Evolutionary conservation across 2,888 invertebrate species (phyloP).

Genomic region (Pemphredon lugubris): DNA sequence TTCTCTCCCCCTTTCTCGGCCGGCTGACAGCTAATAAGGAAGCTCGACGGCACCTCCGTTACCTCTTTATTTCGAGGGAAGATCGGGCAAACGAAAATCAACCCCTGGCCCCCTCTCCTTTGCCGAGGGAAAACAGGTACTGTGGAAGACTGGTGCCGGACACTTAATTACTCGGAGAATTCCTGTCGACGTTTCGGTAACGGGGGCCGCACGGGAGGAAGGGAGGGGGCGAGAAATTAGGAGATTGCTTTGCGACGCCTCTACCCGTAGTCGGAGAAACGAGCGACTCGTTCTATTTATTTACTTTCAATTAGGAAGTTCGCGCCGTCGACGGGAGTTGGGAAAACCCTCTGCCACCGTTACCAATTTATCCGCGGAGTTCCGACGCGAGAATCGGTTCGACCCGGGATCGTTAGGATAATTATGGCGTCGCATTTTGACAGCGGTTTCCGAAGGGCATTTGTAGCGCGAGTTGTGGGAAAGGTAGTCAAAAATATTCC

Average conservation of each 20-base stretch:
- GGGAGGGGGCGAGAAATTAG: no score
- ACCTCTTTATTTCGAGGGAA: neutral
- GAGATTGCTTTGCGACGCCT: no score
- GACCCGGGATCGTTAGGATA: no score
- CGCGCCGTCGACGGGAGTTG: no score
- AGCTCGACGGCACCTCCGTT: constrained; percentile 21
- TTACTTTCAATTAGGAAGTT: constrained; percentile 21
- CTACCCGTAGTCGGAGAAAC: no score
- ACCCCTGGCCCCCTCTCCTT: no score
- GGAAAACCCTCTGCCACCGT: neutral
- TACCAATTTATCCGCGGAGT: no score
- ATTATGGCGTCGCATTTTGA: no score
- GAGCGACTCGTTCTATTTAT: constrained; percentile 21
- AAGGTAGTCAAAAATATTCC: no score
- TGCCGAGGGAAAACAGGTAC: constrained; percentile 37
- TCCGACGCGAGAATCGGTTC: no score
- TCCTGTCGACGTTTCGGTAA: constrained; percentile 18
- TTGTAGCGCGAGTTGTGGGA: no score
- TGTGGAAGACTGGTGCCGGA: constrained; percentile 15
- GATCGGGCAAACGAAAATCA: constrained; percentile 10
- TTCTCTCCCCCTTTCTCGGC: constrained; percentile 7
- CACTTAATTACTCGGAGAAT: constrained; percentile 55
- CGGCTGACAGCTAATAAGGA: constrained; percentile 39
- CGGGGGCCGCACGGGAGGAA: neutral
- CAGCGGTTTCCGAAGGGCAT: no score